These are phyloP conservation scores for Esperia sulphurella DNA, from an alignment of 2,888 invertebrate species.

Conservation along the genomic window DNA sequence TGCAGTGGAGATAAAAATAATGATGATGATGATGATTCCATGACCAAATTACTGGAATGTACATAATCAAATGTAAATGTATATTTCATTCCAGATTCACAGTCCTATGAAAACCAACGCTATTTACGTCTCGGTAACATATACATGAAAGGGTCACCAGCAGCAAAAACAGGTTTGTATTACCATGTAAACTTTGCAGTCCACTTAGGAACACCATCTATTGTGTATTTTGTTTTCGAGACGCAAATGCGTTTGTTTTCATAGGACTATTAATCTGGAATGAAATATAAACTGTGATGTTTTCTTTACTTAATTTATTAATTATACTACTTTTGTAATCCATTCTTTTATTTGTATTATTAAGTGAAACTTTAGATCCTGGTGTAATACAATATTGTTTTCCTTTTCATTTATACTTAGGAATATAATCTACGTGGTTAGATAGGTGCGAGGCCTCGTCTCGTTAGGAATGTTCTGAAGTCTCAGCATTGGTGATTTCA, in stretches of 20 bases:
- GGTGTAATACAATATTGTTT: conserved; percentile 5
- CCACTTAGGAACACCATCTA: no score
- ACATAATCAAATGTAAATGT: conserved; percentile 3
- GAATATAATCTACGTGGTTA: conserved; percentile 1
- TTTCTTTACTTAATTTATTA: conserved; percentile 33
- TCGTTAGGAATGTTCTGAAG: conserved; percentile 32
- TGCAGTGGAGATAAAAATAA: no score
- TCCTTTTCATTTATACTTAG: not conserved
- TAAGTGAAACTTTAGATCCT: not conserved
- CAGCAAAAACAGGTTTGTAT: no score
- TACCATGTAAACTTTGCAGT: no score
- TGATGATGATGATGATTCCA: no score
- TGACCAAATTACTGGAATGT: not conserved
- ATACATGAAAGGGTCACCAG: no score
- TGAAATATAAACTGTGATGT: conserved; percentile 49
- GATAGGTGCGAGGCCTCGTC: conserved; percentile 1
- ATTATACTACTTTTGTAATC: conserved; percentile 7
- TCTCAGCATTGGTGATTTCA: conserved; percentile 11
- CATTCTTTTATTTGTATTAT: conserved; percentile 3
- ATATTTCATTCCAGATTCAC: no score
- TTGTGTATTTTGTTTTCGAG: no score
- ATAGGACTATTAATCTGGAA: no score
- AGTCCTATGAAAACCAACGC: no score
- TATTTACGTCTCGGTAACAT: no score
- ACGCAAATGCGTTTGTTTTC: no score